A percentile compares a stretch with the other conserved stretches of the same genome.
phyloP scores from a whole-genome alignment of 2,797 vertebrate genomes.

The Rhyacichthys aspro region DNA sequence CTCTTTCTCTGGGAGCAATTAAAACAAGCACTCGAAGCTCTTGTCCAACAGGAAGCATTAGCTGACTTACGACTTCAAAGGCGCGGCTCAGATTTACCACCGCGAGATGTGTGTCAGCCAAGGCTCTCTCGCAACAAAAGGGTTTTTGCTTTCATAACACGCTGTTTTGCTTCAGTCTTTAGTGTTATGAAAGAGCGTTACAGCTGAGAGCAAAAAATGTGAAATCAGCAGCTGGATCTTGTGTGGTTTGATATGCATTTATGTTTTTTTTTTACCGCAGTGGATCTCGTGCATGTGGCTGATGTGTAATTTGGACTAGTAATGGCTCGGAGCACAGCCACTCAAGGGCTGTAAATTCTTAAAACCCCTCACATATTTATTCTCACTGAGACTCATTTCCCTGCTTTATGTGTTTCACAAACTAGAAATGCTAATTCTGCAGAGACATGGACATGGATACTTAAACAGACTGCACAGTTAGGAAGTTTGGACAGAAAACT shows the following conservation, averaged over 20 bases:
- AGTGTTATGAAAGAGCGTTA: slow-evolving; percentile 49
- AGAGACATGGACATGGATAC: background rate
- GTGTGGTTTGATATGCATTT: slow-evolving; percentile 23
- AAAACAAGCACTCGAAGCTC: slow-evolving; percentile 66
- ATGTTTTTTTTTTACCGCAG: slow-evolving; percentile 23
- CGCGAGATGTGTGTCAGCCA: slow-evolving; percentile 50
- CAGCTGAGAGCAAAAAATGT: slow-evolving; percentile 8
- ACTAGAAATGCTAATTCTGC: slow-evolving; percentile 13
- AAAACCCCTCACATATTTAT: slow-evolving; percentile 23
- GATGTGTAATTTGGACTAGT: slow-evolving; percentile 28
- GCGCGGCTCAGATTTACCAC: slow-evolving; percentile 59
- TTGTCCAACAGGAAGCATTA: slow-evolving; percentile 70
- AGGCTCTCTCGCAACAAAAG: slow-evolving; percentile 48
- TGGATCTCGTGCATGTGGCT: slow-evolving; percentile 33
- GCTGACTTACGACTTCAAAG: slow-evolving; percentile 74
- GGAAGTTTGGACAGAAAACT: too few species aligned
- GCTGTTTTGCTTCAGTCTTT: slow-evolving; percentile 28
- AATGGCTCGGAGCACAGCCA: slow-evolving; percentile 18
- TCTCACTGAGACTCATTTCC: slow-evolving; percentile 1
- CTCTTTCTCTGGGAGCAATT: slow-evolving; percentile 81
- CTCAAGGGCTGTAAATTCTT: slow-evolving; percentile 32
- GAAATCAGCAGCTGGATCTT: slow-evolving; percentile 16
- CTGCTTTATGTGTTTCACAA: slow-evolving; percentile 14
- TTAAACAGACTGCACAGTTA: too few species aligned
- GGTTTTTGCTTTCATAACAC: slow-evolving; percentile 27